phyloP scores from a whole-genome alignment of 2,797 vertebrate species.

The Lemur catta region DNA sequence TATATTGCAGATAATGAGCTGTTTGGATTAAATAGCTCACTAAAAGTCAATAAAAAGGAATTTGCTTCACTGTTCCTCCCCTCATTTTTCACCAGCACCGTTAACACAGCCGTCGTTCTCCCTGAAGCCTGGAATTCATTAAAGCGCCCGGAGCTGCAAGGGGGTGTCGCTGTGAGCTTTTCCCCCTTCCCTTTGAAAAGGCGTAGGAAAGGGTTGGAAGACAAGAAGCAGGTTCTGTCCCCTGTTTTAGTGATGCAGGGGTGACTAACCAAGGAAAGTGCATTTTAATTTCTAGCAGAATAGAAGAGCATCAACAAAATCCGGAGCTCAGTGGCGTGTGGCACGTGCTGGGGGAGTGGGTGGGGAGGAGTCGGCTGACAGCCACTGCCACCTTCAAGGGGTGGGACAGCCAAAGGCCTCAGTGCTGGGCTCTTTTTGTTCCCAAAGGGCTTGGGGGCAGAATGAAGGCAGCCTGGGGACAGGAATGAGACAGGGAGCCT shows the following conservation, averaged over 20 bases:
- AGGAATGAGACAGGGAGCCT: neutral
- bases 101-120: slow-evolving; percentile 81
- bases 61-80: slow-evolving; percentile 85
- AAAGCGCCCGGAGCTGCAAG: slow-evolving; percentile 71
- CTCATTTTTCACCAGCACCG: slow-evolving; percentile 82
- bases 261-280: neutral
- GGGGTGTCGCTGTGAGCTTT: neutral
- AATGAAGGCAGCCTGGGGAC: neutral
- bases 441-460: neutral
- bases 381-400: neutral
- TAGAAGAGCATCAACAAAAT: neutral
- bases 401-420: neutral
- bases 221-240: neutral
- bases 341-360: neutral
- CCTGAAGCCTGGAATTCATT: slow-evolving; percentile 81
- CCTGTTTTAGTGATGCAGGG: neutral
- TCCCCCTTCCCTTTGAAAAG: neutral
- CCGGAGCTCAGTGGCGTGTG: neutral
- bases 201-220: neutral
- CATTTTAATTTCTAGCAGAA: slow-evolving; percentile 22
- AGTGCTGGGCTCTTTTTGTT: neutral
- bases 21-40: slow-evolving; percentile 89
- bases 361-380: neutral
- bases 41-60: slow-evolving; percentile 89
- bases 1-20: slow-evolving; percentile 87